phyloP scores from a whole-genome alignment of 2,888 invertebrate species.

The Laspeyria flexula region DNA sequence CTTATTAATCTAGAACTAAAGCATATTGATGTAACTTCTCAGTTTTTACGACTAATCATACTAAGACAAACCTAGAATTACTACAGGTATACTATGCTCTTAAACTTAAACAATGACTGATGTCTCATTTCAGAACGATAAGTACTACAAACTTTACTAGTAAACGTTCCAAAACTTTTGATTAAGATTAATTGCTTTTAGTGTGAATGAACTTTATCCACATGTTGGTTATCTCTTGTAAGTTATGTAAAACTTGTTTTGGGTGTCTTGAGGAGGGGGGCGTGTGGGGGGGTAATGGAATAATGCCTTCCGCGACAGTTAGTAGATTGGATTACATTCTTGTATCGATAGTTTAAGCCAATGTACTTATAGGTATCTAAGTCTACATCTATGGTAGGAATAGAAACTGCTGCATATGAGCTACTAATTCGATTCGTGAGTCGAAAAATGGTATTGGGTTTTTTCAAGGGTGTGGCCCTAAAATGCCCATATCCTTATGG shows the following conservation, averaged over 20 bases:
- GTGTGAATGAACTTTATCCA: constrained; percentile 18
- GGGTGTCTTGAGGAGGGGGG: neutral
- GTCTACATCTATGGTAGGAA: too few relatives aligned
- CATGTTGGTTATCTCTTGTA: constrained; percentile 1
- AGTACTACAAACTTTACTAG: constrained; percentile 21
- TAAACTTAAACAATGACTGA: neutral
- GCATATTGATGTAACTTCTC: too few relatives aligned
- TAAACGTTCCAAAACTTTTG: constrained; percentile 17
- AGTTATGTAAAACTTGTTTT: constrained; percentile 1
- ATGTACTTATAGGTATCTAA: too few relatives aligned
- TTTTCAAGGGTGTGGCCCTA: too few relatives aligned
- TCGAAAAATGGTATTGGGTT: too few relatives aligned
- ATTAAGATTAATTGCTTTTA: constrained; percentile 34
- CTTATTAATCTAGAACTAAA: too few relatives aligned
- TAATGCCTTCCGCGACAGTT: neutral
- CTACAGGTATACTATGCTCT: neutral
- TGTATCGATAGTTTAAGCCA: too few relatives aligned
- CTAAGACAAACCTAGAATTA: neutral
- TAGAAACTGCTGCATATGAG: too few relatives aligned
- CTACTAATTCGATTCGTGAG: too few relatives aligned
- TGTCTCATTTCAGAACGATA: constrained; percentile 14
- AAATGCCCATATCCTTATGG: too few relatives aligned
- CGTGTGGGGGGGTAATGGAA: neutral
- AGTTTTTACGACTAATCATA: neutral
- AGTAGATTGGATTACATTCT: too few relatives aligned